Evolutionary conservation across 92 coral and sea anemone genomes (phyloP).

Genomic region (Muricea muricata): DNA sequence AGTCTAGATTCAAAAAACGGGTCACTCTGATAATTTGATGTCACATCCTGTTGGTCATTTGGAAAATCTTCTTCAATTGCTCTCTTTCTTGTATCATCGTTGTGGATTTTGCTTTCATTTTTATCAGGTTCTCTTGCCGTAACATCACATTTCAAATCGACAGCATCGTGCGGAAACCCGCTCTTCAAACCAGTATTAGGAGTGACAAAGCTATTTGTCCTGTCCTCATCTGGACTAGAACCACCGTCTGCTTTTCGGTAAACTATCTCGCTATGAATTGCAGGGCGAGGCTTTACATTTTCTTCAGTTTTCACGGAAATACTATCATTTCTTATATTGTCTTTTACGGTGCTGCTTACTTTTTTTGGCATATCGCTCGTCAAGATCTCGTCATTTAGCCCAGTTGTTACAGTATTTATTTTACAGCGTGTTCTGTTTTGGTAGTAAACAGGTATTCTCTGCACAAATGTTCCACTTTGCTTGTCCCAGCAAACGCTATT

Average conservation of each 20-base stretch:
- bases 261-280: not conserved
- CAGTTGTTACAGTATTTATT: not conserved
- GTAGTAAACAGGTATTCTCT: conserved; percentile 68
- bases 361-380: not conserved
- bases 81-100: not conserved
- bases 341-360: not conserved
- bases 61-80: conserved; percentile 55
- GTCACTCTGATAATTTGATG: not conserved
- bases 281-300: not conserved
- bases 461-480: conserved; percentile 83
- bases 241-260: not conserved
- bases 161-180: not conserved
- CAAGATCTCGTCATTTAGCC: not conserved
- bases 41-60: conserved; percentile 18
- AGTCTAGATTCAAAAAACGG: not conserved
- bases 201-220: not conserved
- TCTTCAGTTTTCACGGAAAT: not conserved
- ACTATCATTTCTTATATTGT: not conserved
- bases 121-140: conserved; percentile 1
- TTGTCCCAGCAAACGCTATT: conserved; percentile 83
- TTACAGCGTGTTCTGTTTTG: not conserved
- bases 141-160: not conserved
- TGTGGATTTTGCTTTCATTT: conserved; percentile 27
- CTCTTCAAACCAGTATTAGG: not conserved
- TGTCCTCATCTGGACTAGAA: not conserved